Evolutionary conservation across 2,113 vertebrate species (phyloP).

Genomic region (Puffinus mauretanicus): DNA sequence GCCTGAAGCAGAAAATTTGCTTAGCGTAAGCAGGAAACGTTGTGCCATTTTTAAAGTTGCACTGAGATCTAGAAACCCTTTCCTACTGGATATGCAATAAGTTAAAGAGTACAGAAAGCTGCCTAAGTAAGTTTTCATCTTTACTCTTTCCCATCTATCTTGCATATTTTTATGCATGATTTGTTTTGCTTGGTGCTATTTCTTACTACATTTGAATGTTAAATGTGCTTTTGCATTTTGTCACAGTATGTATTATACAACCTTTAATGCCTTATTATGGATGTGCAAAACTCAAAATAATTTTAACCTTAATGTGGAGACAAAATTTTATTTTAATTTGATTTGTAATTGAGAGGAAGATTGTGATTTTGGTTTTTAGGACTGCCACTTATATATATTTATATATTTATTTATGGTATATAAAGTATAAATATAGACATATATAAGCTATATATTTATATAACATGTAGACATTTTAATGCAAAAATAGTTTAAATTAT

Average conservation of each 20-base stretch:
- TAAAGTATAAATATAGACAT: neutral
- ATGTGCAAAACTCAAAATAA: neutral
- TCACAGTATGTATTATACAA: neutral
- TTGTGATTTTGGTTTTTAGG: neutral
- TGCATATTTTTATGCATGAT: conserved; percentile 9
- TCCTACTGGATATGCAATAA: neutral
- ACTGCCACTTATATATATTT: neutral
- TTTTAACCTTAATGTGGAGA: neutral
- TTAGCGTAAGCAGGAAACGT: neutral
- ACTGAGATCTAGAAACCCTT: neutral
- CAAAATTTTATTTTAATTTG: neutral
- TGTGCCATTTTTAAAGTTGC: neutral
- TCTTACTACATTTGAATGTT: conserved; percentile 6
- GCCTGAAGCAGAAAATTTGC: neutral
- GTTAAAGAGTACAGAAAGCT: conserved; percentile 9
- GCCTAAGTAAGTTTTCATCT: conserved; percentile 25
- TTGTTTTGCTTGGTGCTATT: conserved; percentile 1
- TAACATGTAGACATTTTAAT: neutral
- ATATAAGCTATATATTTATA: neutral
- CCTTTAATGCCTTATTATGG: conserved; percentile 41
- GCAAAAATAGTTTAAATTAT: neutral
- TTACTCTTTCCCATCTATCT: neutral
- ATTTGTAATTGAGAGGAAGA: neutral
- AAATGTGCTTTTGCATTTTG: conserved; percentile 1
- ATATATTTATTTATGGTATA: neutral